Base-by-base conservation (phyloP, 2,888 invertebrate species). In the Pachymerium ferrugineum region DNA sequence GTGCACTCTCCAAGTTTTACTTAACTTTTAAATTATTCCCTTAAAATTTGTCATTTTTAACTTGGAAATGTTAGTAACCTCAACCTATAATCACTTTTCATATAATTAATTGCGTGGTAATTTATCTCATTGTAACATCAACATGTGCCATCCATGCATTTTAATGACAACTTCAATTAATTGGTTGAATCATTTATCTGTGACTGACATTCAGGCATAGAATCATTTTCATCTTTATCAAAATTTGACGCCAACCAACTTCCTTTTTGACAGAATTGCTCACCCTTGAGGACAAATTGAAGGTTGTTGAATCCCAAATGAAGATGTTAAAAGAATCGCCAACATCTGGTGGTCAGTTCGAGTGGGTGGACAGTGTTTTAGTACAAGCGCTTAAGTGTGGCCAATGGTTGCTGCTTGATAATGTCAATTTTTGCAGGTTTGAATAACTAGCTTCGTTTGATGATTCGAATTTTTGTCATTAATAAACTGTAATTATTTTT, bases 301-400 rank as follows among this genome's bases (percentile, higher is more conserved):
- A 28, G 10, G 12, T 25, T 1, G 62, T 28, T 14, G 28, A 62
- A 62, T 28, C 12, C 25, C 62, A 62, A 62, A 62, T 62, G n/a
- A 10, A 62, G 14, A 62, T 62, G 62, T 12, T 62, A 14, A 22
- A 62, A 62, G 28, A 62, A 28, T 62, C 62, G 5, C 62, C 62
- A 62, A 62, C 62, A 25, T 25, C 62, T 62, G 81, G 81, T 16
- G 95, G 95, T 4, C 91, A 90, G 82, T 96, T 95, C 80, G 94
- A 94, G 84, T 96, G 94, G 93, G 88, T 94, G 16, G 93, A 96
- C 83, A 94, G 94, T 14, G 84, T 92, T 77, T 86, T 96, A 72
- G 90, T 95, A 0, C 92, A 92, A 86, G 91, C 93, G 74, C 84
- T 95, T 77, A 87, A 88, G 79, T 88, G 89, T 79, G 95, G 95